A percentile compares a stretch with the other conserved stretches of the same genome.
Evolutionary conservation across 2,113 vertebrate genomes (phyloP).

Genomic region (Rattus rattus): DNA sequence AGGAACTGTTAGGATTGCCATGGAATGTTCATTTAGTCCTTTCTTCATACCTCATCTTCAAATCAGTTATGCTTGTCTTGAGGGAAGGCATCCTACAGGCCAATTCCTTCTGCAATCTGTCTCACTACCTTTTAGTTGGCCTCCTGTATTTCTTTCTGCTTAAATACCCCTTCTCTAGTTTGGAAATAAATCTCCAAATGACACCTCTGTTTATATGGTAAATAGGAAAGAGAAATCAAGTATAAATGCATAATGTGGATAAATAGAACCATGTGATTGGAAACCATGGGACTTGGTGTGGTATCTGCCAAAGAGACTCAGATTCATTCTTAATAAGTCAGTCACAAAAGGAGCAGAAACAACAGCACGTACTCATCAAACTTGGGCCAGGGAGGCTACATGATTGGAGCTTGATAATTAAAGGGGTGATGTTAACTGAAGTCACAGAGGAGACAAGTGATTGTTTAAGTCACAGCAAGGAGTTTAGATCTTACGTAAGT

Average conservation of each 20-base stretch:
- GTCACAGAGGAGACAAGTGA: background rate
- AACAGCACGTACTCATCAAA: background rate
- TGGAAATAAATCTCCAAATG: background rate
- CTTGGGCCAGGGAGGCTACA: background rate
- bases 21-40: background rate
- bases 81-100: background rate
- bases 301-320: background rate
- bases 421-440: background rate
- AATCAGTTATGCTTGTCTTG: background rate
- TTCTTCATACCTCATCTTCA: background rate
- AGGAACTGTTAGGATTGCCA: conserved; percentile 12
- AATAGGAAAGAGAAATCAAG: background rate
- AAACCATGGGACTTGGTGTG: background rate
- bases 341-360: background rate
- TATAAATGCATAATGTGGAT: background rate
- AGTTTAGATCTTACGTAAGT: background rate
- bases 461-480: background rate
- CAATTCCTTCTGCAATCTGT: background rate
- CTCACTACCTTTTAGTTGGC: background rate
- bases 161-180: background rate
- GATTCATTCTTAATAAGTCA: background rate
- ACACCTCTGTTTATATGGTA: background rate
- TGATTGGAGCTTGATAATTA: background rate
- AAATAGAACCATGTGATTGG: background rate
- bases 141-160: background rate